These are phyloP conservation scores for Steromphala cineraria DNA, from an alignment of 2,888 invertebrate genomes.

Conservation along the genomic window DNA sequence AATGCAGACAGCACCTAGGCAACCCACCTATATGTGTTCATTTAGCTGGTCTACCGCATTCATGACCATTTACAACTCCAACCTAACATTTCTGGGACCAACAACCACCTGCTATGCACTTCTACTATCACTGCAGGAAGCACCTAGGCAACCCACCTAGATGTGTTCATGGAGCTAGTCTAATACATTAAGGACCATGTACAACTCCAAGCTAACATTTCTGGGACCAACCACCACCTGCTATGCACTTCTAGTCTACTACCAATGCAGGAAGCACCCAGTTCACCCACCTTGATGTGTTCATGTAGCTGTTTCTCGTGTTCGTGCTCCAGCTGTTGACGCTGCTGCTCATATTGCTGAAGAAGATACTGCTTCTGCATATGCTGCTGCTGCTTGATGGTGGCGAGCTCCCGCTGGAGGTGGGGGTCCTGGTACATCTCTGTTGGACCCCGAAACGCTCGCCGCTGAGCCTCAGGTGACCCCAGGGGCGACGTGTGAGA, in stretches of 20 bases:
- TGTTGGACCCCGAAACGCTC: conserved; percentile 27
- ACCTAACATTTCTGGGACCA: too few species aligned
- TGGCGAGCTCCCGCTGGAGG: conserved; percentile 66
- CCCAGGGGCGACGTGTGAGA: conserved; percentile 54
- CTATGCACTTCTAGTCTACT: not conserved
- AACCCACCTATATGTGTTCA: too few species aligned
- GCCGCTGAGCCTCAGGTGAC: conserved; percentile 54
- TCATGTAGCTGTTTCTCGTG: conserved; percentile 73
- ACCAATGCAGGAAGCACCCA: conserved; percentile 26
- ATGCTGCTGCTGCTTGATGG: conserved; percentile 71
- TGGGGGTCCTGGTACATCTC: conserved; percentile 49
- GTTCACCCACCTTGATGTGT: conserved; percentile 63
- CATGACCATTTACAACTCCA: too few species aligned
- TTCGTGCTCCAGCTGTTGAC: conserved; percentile 70
- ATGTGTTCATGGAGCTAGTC: too few species aligned
- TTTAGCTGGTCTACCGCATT: too few species aligned
- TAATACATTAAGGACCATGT: too few species aligned
- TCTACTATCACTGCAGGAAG: too few species aligned
- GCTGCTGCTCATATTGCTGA: conserved; percentile 71
- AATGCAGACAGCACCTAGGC: too few species aligned
- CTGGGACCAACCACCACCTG: too few species aligned
- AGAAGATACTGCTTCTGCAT: conserved; percentile 70
- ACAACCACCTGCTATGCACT: too few species aligned
- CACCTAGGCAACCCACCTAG: too few species aligned
- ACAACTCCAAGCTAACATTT: too few species aligned